These are phyloP conservation scores for Therioaphis trifolii DNA, from an alignment of 2,888 invertebrate species.

Conservation along the genomic window DNA sequence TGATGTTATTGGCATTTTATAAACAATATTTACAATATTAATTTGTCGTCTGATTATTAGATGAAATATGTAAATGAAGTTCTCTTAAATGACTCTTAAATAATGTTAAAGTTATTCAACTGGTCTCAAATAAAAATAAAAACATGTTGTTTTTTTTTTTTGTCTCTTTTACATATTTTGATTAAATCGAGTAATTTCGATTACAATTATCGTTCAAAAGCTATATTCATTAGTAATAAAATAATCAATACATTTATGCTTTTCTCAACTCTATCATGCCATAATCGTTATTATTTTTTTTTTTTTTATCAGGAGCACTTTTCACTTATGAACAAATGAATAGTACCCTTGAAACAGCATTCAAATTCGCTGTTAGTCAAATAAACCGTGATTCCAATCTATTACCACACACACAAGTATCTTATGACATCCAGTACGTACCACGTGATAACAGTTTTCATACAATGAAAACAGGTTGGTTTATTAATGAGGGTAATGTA, in stretches of 20 bases:
- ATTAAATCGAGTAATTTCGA: too few relatives aligned
- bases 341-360: conserved; percentile 79
- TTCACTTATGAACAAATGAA: conserved; percentile 80
- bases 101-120: background rate
- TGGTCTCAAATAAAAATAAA: background rate
- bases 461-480: conserved; percentile 79
- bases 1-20: too few relatives aligned
- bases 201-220: too few relatives aligned
- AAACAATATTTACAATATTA: too few relatives aligned
- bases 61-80: background rate
- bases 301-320: conserved; percentile 75
- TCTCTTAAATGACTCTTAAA: background rate
- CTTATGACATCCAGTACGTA: conserved; percentile 81
- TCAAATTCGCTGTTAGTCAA: conserved; percentile 83
- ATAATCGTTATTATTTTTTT: conserved; percentile 11
- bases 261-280: too few relatives aligned
- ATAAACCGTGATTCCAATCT: conserved; percentile 80
- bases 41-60: too few relatives aligned
- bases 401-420: conserved; percentile 78
- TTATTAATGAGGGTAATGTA: background rate
- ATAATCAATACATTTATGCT: too few relatives aligned
- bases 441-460: conserved; percentile 82
- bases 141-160: too few relatives aligned
- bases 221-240: too few relatives aligned
- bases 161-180: too few relatives aligned